Conservation (phyloP, 2,888 invertebrate genomes). For the Spilarctia lutea region DNA sequence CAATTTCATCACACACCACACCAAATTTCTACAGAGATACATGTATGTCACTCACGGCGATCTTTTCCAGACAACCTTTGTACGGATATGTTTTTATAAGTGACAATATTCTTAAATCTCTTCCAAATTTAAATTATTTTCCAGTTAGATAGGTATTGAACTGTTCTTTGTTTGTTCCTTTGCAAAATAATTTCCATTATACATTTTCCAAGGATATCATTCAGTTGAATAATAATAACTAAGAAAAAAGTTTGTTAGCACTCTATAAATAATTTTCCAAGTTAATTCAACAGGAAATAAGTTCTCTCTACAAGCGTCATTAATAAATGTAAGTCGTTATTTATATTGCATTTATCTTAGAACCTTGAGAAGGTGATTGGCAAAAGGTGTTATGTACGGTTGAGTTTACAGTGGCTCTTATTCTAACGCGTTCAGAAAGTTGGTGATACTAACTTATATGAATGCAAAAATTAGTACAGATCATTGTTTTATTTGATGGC, state of each 20-base stretch:
- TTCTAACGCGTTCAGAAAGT: neutral
- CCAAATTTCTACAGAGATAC: too few relatives aligned
- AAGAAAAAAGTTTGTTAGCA: neutral
- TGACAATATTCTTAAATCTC: too few relatives aligned
- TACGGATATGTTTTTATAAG: too few relatives aligned
- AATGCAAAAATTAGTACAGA: neutral
- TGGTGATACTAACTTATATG: neutral
- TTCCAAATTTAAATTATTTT: too few relatives aligned
- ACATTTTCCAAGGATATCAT: neutral
- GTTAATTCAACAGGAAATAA: slow-evolving; percentile 5
- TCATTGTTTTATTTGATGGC: neutral
- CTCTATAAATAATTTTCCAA: slow-evolving; percentile 6
- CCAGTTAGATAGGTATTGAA: too few relatives aligned
- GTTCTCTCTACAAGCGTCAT: neutral
- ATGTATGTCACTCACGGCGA: too few relatives aligned
- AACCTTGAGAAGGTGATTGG: slow-evolving; percentile 10
- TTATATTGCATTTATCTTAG: neutral
- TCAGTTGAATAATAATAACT: neutral
- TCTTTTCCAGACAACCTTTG: too few relatives aligned
- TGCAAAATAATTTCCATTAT: neutral
- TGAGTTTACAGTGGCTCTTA: neutral
- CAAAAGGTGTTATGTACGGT: neutral
- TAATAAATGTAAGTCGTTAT: slow-evolving; percentile 1
- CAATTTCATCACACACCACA: too few relatives aligned
- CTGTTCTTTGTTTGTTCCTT: neutral